phyloP scores from a whole-genome alignment of 2,113 vertebrate species.

The Carollia perspicillata region DNA sequence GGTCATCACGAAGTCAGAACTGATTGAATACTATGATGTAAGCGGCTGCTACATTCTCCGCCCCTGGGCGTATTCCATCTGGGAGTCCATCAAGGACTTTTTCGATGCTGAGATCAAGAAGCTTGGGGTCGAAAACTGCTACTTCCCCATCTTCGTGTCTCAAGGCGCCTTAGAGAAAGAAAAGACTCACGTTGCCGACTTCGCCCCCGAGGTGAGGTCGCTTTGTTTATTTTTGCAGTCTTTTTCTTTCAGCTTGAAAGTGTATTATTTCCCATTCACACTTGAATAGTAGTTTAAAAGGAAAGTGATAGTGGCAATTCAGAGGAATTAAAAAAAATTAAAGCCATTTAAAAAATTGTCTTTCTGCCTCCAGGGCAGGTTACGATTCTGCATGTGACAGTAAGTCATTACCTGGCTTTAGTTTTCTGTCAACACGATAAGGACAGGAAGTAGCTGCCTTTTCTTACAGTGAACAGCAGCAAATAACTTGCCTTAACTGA shows the following conservation, averaged over 20 bases:
- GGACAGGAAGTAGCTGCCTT: background rate
- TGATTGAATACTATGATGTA: constrained; percentile 99
- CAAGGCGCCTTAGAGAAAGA: constrained; percentile 96
- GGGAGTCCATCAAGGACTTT: constrained; percentile 95
- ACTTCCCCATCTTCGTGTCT: constrained; percentile 99
- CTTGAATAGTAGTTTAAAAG: background rate
- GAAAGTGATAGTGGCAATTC: background rate
- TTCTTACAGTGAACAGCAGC: background rate
- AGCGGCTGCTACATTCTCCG: constrained; percentile 98
- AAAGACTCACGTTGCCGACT: constrained; percentile 94
- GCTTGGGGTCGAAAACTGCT: constrained; percentile 98
- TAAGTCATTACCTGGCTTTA: background rate
- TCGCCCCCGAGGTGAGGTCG: constrained; percentile 93
- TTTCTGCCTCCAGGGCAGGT: background rate
- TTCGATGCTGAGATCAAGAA: constrained; percentile 96
- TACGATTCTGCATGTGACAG: background rate
- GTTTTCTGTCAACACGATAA: background rate
- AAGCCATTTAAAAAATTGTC: background rate
- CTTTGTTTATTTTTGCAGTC: background rate
- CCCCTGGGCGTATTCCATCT: constrained; percentile 94
- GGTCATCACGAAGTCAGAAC: constrained; percentile 98
- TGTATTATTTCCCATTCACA: background rate
- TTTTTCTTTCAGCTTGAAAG: background rate
- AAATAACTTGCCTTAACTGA: background rate
- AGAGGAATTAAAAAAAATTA: background rate